A percentile compares a stretch with the other conserved stretches of the same genome.
phyloP scores from a whole-genome alignment of 1,140 invertebrate genomes.

The Drosophila tropicalis region DNA sequence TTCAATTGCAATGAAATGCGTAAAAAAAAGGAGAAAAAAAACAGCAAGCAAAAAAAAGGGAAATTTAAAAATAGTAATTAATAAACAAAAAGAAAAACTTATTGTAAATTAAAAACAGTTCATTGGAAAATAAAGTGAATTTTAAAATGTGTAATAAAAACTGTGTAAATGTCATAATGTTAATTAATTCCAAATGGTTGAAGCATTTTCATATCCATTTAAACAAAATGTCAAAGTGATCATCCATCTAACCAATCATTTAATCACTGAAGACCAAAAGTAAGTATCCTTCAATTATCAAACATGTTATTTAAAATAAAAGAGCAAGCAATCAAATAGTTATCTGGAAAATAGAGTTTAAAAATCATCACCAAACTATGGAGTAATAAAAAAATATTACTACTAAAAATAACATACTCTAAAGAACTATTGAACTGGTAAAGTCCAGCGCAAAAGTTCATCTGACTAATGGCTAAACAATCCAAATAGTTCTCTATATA shows the following conservation, averaged over 20 bases:
- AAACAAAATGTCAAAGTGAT: conserved; percentile 42
- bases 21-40: conserved; percentile 34
- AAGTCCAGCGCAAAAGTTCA: too few species aligned
- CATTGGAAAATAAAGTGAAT: conserved; percentile 64
- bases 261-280: conserved; percentile 51
- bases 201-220: neutral
- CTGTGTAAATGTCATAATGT: neutral
- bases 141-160: conserved; percentile 42
- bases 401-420: too few species aligned
- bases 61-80: conserved; percentile 20
- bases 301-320: too few species aligned
- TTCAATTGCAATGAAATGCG: conserved; percentile 1
- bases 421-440: too few species aligned
- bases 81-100: conserved; percentile 36
- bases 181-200: neutral
- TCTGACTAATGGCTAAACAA: too few species aligned
- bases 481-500: too few species aligned
- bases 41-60: conserved; percentile 27
- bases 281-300: too few species aligned
- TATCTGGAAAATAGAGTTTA: too few species aligned
- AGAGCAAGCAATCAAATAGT: too few species aligned
- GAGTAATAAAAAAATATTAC: too few species aligned
- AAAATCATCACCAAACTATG: too few species aligned
- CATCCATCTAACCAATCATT: conserved; percentile 6
- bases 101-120: conserved; percentile 67